Percentiles rank a stretch among this genome's conserved stretches.
Conservation (phyloP, 2,888 invertebrate genomes). For the Cacoxenus indagator region DNA sequence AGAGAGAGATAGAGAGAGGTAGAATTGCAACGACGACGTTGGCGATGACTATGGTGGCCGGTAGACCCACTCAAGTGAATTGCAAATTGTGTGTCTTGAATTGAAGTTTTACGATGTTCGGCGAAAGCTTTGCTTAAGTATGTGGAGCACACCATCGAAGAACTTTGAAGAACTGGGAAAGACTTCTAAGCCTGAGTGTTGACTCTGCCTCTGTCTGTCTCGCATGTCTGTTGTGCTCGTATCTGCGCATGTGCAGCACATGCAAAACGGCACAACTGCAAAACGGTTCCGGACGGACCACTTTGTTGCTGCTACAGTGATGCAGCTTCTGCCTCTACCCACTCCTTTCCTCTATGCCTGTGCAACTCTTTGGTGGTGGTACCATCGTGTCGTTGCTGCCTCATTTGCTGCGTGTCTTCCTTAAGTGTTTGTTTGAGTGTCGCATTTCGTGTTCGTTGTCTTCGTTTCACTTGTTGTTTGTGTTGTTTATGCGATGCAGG, state of each 20-base stretch:
- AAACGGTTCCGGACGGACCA: conserved; percentile 35
- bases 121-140: conserved; percentile 42
- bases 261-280: conserved; percentile 28
- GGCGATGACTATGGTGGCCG: too few relatives aligned
- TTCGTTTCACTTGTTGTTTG: conserved; percentile 62
- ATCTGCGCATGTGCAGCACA: neutral
- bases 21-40: neutral
- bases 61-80: conserved; percentile 66
- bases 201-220: neutral
- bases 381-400: neutral
- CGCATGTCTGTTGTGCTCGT: neutral
- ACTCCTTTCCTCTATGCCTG: neutral
- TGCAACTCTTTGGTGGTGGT: neutral
- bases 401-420: conserved; percentile 49
- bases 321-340: neutral
- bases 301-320: conserved; percentile 18
- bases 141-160: conserved; percentile 35
- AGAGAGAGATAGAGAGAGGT: conserved; percentile 11
- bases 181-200: neutral
- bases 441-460: conserved; percentile 61
- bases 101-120: conserved; percentile 70
- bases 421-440: conserved; percentile 62
- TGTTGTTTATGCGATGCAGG: conserved; percentile 66
- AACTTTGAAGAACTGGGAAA: conserved; percentile 26
- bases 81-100: conserved; percentile 70